Evolutionary conservation across 2,113 vertebrate species (phyloP).

Genomic region (Aramus guarauna): DNA sequence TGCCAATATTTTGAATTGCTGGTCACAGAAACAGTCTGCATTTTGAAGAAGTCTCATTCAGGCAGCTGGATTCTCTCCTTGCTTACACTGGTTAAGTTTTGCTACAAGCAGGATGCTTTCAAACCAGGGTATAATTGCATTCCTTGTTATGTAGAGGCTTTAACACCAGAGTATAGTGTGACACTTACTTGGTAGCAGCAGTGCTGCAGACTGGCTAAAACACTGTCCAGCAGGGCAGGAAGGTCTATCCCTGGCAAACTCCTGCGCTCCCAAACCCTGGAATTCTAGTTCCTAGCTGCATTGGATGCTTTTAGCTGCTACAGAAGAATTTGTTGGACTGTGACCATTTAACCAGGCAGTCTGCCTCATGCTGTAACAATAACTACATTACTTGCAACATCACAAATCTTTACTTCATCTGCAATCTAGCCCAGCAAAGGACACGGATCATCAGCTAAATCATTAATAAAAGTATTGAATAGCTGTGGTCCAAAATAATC

Average conservation of each 20-base stretch:
- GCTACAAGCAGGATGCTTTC: not conserved
- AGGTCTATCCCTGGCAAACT: not conserved
- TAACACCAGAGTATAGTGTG: not conserved
- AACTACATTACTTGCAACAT: not conserved
- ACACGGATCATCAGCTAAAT: not conserved
- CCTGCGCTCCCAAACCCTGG: not conserved
- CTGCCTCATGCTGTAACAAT: not conserved
- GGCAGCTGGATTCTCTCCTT: not conserved
- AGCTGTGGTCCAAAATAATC: not conserved
- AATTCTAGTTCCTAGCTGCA: not conserved
- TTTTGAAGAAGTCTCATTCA: not conserved
- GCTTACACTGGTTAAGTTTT: not conserved
- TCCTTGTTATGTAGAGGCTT: accelerated
- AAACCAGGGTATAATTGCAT: not conserved
- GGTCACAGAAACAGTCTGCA: not conserved
- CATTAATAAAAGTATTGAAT: not conserved
- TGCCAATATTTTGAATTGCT: not conserved
- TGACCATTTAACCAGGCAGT: not conserved
- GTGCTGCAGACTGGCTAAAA: not conserved
- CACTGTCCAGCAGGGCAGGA: not conserved
- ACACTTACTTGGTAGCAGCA: not conserved
- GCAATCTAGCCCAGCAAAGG: not conserved
- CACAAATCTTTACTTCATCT: not conserved
- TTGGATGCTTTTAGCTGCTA: not conserved
- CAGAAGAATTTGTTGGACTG: not conserved